Percentiles rank a stretch among this genome's conserved stretches.
phyloP scores from a whole-genome alignment of 2,113 vertebrate genomes.

The Laticauda laticaudata region DNA sequence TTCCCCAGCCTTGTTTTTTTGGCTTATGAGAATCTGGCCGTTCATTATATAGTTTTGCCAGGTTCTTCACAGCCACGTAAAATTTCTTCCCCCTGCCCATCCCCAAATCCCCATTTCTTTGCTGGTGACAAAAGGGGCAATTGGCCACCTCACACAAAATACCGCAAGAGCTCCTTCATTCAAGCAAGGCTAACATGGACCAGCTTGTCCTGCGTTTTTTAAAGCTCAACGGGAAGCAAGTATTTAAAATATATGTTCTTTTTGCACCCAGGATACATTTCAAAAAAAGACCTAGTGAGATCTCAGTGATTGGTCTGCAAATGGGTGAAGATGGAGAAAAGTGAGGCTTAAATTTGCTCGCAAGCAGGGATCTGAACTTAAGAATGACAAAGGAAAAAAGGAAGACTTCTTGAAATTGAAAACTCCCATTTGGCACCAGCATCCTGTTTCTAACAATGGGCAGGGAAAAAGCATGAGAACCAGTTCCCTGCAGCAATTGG shows the following conservation, averaged over 20 bases:
- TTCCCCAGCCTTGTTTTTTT: not conserved
- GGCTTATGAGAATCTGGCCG: not conserved
- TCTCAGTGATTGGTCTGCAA: not conserved
- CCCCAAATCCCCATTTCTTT: not conserved
- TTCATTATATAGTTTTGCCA: accelerated
- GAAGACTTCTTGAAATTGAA: not conserved
- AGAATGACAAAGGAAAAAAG: not conserved
- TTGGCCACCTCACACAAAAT: not conserved
- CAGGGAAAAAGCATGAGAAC: not conserved
- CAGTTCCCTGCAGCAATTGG: too few relatives aligned
- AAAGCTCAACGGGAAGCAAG: not conserved
- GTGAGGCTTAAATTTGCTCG: not conserved
- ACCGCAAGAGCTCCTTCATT: not conserved
- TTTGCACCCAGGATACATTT: not conserved
- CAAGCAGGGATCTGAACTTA: not conserved
- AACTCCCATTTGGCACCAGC: not conserved
- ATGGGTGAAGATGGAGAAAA: not conserved
- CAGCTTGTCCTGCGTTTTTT: not conserved
- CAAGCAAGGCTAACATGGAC: accelerated
- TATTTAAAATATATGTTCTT: not conserved
- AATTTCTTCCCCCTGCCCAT: too few relatives aligned
- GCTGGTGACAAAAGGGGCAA: too few relatives aligned
- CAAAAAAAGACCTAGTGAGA: not conserved
- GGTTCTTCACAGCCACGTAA: not conserved
- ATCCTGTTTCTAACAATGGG: not conserved